Conservation (phyloP, 2,888 invertebrate genomes). For the Platerodrilus igneus region DNA sequence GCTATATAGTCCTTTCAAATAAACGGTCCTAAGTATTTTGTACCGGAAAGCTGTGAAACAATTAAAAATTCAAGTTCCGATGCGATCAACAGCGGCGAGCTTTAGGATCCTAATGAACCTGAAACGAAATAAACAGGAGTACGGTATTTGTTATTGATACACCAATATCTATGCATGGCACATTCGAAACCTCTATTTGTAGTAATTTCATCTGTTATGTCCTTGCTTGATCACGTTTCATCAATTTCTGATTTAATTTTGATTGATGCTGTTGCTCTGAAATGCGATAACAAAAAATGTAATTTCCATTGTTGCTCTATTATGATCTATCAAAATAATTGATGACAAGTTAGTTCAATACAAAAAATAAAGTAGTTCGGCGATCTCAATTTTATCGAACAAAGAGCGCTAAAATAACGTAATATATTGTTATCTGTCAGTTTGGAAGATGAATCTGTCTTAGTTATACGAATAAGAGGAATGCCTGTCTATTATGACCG, state of each 20-base stretch:
- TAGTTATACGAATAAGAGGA: too few relatives aligned
- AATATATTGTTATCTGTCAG: conserved; percentile 30
- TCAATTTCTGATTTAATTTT: conserved; percentile 27
- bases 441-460: too few relatives aligned
- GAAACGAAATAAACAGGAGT: conserved; percentile 23
- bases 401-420: conserved; percentile 30
- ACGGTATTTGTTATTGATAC: conserved; percentile 36
- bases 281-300: conserved; percentile 7
- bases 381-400: conserved; percentile 24
- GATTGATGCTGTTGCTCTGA: conserved; percentile 27
- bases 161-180: conserved; percentile 36
- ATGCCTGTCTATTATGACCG: too few relatives aligned
- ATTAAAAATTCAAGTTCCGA: conserved; percentile 25
- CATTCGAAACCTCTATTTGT: conserved; percentile 24
- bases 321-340: conserved; percentile 24
- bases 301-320: conserved; percentile 5
- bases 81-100: conserved; percentile 23
- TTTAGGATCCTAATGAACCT: conserved; percentile 21
- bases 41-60: too few relatives aligned
- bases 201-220: conserved; percentile 27
- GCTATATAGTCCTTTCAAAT: too few relatives aligned
- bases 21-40: too few relatives aligned
- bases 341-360: conserved; percentile 26
- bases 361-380: conserved; percentile 19
- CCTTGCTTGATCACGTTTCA: conserved; percentile 28